Base-by-base conservation (phyloP, 2,888 invertebrate genomes). In the Dilophus febrilis region DNA sequence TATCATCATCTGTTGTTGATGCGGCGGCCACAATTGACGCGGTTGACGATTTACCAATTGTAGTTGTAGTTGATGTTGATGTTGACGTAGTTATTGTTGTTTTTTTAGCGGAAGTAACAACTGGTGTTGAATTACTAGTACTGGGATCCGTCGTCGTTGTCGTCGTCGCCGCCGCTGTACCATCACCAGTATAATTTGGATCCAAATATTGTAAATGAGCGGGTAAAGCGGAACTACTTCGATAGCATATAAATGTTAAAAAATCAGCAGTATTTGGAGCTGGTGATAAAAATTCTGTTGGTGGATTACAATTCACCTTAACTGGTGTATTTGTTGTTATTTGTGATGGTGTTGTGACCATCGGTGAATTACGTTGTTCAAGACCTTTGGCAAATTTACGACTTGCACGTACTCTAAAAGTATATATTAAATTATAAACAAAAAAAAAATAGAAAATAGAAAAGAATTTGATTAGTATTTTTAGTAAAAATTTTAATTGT, bases 201-300 rank as follows among this genome's bases (percentile, higher is more conserved):
- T 74, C 69, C 55, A 84, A 74, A 54, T 77, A 79, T 56, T 80
- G 78, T 47, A 84, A 61, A 48, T 70, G 75, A 2, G 79, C 70
- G 18, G 84, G 83, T 44, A 84, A 58, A 36, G 77, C 70, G 8
- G 75, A 67, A 17, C 82, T 81, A 29, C 85, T 81, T 57, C 86
- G 70, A 52, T 83, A 79, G 58, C 86, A 86, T 13, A 87, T 65
- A 61, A 83, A 87, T 37, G 84, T 85, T 34, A 87, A 59, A 54
- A 87, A 87, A 57, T 87, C 86, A 64, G 85, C 84, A 2, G 86
- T 83, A 53, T 80, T 81, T 18, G 85, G 83, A 53, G 75, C 75
- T 47, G 68, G 69, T 29, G 74, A 71, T 49, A 75, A 64, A 45
- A 76, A 62, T 50, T 76, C 75, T 30, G 69, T 70, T n/a, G 72